Base-by-base conservation (phyloP, 2,797 vertebrate species). In the Xiphophorus birchmanni region DNA sequence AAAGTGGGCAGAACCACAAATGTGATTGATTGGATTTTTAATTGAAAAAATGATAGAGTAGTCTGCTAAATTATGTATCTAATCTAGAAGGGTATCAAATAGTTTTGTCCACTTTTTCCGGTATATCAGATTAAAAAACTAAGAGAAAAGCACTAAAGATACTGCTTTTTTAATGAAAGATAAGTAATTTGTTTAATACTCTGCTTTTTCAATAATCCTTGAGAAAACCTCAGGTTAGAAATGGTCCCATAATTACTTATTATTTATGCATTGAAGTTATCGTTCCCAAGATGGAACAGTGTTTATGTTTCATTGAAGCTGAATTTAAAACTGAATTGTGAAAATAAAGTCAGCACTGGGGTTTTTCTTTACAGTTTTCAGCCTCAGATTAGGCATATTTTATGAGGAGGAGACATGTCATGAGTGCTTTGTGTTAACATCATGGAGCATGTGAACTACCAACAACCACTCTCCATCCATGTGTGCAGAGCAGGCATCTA, bases 391-490 rank as follows among this genome's bases (percentile, higher is more conserved):
- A 45, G 32, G 77, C 48, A 47, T 23, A 40, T 76, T 75, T 84
- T n/a, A 52, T 77, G n/a, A 13, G 18, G 50, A 75, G 78, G 69
- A 74, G 82, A 78, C 7, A 35, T 75, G 45, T 73, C 45, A 76
- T n/a, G 47, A 79, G 54, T 60, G 73, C 73, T 77, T 21, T 9
- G 9, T 83, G 81, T 83, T 82, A 65, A 76, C 85, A 75, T 77
- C 48, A 4, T 82, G 79, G 75, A 73, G n/a, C 80, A 77, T 86
- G 75, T 76, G n/a, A 4, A 47, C 78, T 42, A 72, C 75, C 74
- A 84, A 52, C 73, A 69, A 63, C 23, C 52, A 37, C 42, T 63
- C 78, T 80, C 63, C 80, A 79, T 88, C 90, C 76, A 67, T 54
- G 80, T 78, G 79, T 4, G 7, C 72, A 77, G 42, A 67, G 60